Percentiles rank a stretch among this genome's conserved stretches.
Conservation (phyloP, 2,888 invertebrate genomes). For the Panzeria rudis region DNA sequence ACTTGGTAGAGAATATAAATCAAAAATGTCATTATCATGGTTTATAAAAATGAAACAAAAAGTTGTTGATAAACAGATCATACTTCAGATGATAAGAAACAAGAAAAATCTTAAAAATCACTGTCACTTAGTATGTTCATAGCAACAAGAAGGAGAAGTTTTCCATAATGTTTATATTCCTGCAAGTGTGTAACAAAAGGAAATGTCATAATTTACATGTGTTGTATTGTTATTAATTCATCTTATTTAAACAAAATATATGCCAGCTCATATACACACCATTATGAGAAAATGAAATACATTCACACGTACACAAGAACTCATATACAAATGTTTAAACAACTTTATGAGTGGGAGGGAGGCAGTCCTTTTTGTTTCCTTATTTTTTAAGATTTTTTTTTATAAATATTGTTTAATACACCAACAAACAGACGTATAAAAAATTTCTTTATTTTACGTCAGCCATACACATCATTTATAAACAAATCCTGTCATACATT, state of each 20-base stretch:
- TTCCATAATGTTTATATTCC: neutral
- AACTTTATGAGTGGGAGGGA: neutral
- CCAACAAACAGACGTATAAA: neutral
- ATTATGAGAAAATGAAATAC: neutral
- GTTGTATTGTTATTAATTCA: conserved; percentile 57
- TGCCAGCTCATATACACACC: neutral
- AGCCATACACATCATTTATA: conserved; percentile 57
- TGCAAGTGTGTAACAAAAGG: conserved; percentile 4
- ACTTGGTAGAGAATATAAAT: neutral
- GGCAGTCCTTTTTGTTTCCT: neutral
- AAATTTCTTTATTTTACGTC: conserved; percentile 36
- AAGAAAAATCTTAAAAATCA: conserved; percentile 11
- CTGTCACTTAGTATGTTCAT: neutral
- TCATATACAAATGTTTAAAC: too few relatives aligned
- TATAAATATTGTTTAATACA: neutral
- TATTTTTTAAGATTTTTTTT: neutral
- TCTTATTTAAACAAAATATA: conserved; percentile 23
- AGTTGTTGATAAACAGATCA: conserved; percentile 28
- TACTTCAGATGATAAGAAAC: neutral
- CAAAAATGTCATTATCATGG: conserved; percentile 3
- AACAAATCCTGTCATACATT: conserved; percentile 66
- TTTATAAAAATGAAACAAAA: neutral
- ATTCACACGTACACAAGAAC: neutral
- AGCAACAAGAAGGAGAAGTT: conserved; percentile 19
- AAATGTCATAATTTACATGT: conserved; percentile 68